Percentiles rank a stretch among this genome's conserved stretches.
phyloP scores from a whole-genome alignment of 2,888 invertebrate species.

The Agrenia bidenticulata region DNA sequence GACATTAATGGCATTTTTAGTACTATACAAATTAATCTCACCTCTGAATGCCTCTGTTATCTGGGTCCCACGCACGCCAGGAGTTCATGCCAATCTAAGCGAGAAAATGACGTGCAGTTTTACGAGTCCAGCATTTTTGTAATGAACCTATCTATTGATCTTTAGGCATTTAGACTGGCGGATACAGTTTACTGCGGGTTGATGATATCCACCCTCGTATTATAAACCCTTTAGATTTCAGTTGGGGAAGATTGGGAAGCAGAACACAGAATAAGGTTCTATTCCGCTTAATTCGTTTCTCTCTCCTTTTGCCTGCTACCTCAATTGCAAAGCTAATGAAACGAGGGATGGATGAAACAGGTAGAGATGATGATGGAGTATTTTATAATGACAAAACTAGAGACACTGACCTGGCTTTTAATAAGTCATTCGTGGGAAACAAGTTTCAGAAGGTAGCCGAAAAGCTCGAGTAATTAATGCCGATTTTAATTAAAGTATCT shows the following conservation, averaged over 20 bases:
- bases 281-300: no score
- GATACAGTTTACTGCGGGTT: no score
- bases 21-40: slow-evolving; percentile 48
- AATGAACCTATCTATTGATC: no score
- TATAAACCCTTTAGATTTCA: no score
- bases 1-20: slow-evolving; percentile 42
- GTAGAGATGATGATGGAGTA: not conserved
- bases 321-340: no score
- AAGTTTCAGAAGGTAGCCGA: slow-evolving; percentile 24
- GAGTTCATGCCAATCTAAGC: slow-evolving; percentile 42
- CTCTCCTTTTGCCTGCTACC: no score
- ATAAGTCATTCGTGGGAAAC: slow-evolving; percentile 34
- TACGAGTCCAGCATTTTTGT: not conserved
- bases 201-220: no score
- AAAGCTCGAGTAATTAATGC: slow-evolving; percentile 27
- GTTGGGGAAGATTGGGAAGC: no score
- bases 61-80: slow-evolving; percentile 51
- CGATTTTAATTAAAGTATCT: slow-evolving; percentile 26
- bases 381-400: not conserved
- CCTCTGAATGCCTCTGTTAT: slow-evolving; percentile 15
- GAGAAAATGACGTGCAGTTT: slow-evolving; percentile 52
- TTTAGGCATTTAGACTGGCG: no score
- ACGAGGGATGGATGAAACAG: not conserved
- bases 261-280: no score
- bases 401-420: slow-evolving; percentile 19